Evolutionary conservation across 2,797 vertebrate species (phyloP), one percentile per base, ranked within the genome.

Genomic region (Sebastes goodei): DNA sequence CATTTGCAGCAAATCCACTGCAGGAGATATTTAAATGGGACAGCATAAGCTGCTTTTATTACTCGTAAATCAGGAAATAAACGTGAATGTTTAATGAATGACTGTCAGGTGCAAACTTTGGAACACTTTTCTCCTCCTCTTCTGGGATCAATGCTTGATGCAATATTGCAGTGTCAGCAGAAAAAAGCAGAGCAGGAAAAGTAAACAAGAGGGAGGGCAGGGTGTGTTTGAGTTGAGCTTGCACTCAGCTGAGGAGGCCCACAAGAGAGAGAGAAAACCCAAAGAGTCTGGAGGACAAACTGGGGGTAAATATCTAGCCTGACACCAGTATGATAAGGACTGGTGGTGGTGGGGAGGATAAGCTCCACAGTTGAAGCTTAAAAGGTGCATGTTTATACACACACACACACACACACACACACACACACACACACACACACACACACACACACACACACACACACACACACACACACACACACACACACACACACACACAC

Each of bases 111-210:
- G 53, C 49, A 33, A 14, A 21, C 12, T 63, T 82, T 29, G n/a
- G 60, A 33, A 30, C 56, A 6, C 21, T 1, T 49, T 52, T 38
- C 38, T 38, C 38, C 38, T 38, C 38, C 12, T 38, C 38, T 0
- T 38, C 15, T 67, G 49, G 74, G 86, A 93, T 89, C 86, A 67
- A 79, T 82, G 78, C 67, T 78, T 80, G 64, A 69, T 75, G 78
- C 63, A 65, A 93, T 90, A 86, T 29, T 83, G 92, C 85, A 70
- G 74, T 56, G 87, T 93, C 87, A 91, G 90, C 91, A 91, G 35
- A 72, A 86, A 74, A 86, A 84, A 76, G 35, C 25, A 67, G 69
- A 60, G 59, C 78, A 72, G 57, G n/a, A 33, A 74, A 59, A 81
- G 91, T 82, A 88, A 90, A 92, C 85, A 90, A 29, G 52, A 73